These are phyloP conservation scores for Manduca sexta DNA, from an alignment of 1,140 invertebrate genomes.

Conservation along the genomic window DNA sequence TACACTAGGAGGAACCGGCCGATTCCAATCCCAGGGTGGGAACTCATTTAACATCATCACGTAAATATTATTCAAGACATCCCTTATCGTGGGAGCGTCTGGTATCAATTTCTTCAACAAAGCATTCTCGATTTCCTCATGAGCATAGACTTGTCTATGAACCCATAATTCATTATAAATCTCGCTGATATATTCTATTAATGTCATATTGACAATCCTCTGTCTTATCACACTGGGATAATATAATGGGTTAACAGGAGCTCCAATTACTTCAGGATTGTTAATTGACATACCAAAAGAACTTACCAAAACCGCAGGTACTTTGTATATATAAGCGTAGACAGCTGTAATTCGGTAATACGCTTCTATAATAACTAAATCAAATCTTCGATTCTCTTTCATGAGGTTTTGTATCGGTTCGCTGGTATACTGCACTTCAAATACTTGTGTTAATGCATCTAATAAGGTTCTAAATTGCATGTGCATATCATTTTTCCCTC, in stretches of 20 bases:
- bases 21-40: constrained; percentile 48
- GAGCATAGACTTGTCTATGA: not conserved
- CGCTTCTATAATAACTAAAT: constrained; percentile 41
- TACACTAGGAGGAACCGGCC: constrained; percentile 58
- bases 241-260: constrained; percentile 22
- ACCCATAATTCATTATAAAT: constrained; percentile 18
- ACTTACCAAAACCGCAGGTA: constrained; percentile 36
- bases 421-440: constrained; percentile 8
- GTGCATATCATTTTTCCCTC: not conserved
- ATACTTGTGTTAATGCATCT: constrained; percentile 22
- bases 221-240: constrained; percentile 19
- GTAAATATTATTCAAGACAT: constrained; percentile 62
- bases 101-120: not conserved
- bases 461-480: constrained; percentile 10
- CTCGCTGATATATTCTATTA: constrained; percentile 20
- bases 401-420: constrained; percentile 26
- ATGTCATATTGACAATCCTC: constrained; percentile 19
- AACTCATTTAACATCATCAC: constrained; percentile 70
- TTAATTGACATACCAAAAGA: constrained; percentile 21
- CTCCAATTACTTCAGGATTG: constrained; percentile 16
- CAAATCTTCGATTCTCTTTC: constrained; percentile 25
- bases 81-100: constrained; percentile 39
- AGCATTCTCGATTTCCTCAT: not conserved
- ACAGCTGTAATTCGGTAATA: constrained; percentile 16
- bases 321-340: constrained; percentile 45